Conservation (phyloP, 1,140 invertebrate genomes). For the Venustaconcha ellipsiformis region DNA sequence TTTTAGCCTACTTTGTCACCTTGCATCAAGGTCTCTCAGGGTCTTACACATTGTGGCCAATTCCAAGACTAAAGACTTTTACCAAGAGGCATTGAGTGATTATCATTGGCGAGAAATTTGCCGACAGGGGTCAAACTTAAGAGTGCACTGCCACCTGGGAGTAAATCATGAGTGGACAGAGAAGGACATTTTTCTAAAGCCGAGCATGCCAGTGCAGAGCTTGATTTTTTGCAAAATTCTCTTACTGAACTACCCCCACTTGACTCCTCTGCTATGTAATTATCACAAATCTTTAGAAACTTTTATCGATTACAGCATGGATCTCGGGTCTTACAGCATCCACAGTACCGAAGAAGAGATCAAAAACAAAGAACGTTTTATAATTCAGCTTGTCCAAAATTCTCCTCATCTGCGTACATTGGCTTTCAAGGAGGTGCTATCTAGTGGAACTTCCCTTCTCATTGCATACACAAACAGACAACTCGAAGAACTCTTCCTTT, state of each 20-base stretch:
- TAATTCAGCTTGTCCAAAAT: constrained; percentile 4
- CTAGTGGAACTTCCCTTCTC: constrained; percentile 1
- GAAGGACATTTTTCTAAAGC: constrained; percentile 19
- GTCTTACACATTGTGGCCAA: constrained; percentile 10
- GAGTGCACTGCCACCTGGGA: constrained; percentile 16
- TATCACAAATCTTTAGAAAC: constrained; percentile 5
- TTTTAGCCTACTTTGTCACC: constrained; percentile 15
- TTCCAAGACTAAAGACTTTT: constrained; percentile 16
- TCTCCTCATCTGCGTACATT: constrained; percentile 3
- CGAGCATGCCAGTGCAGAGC: constrained; percentile 10
- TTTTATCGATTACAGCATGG: constrained; percentile 16
- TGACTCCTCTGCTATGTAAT: constrained; percentile 11
- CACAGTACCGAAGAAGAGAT: not conserved
- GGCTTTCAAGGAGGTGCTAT: constrained; percentile 19
- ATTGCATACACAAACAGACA: constrained; percentile 2
- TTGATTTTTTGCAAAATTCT: constrained; percentile 9
- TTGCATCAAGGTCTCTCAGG: constrained; percentile 6
- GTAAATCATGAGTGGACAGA: constrained; percentile 24
- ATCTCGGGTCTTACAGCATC: constrained; percentile 4
- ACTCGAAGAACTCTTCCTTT: too few relatives aligned
- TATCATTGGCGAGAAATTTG: constrained; percentile 19
- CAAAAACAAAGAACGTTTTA: not conserved
- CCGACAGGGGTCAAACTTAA: constrained; percentile 9
- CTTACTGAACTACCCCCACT: constrained; percentile 5
- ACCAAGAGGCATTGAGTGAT: constrained; percentile 14